Base-by-base conservation (phyloP, 30 jellyfish, hydroid and myxozoan species). In the Aurelia aurita complex sp. Pacific region DNA sequence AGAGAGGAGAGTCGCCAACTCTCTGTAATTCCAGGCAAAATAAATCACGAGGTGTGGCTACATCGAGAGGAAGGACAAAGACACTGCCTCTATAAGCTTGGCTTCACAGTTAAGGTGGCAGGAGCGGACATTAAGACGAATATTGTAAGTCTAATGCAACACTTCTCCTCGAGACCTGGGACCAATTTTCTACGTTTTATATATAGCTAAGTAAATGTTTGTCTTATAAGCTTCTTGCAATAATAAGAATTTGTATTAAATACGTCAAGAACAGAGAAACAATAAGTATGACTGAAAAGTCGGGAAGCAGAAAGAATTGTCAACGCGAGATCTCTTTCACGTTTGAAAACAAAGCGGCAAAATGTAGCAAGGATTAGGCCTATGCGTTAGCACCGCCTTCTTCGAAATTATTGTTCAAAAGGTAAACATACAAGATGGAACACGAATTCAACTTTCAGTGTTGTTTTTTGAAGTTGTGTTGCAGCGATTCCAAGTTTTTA, bases 231-330 rank as follows among this genome's bases (percentile, higher is more conserved):
- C 13, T 60, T 67, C n/a, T 42, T 65, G 88, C 70, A 63, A 68
- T 42, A 33, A 60, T 78, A 60, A 9, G 69, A 60, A 61, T 23
- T 15, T 57, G 88, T 35, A 80, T 32, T 67, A 80, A 40, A 80
- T 80, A 67, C 89, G 89, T 80, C 89, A 80, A 42, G 36, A 80
- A 43, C 53, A 13, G 55, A 46, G 43, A 53, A 73, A 32, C 72
- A 80, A 80, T 52, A 80, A 36, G 35, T 9, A 15, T 10, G 23
- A 50, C 57, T 33, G 50, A 62, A 67, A 7, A 80, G 67, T 35
- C 89, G 89, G 89, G 53, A 51, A 46, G 78, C 23, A 68, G 78
- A 68, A 68, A 68, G 78, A 15, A 68, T 19, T 16, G 57, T 34
- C 46, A 34, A 33, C 19, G 61, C 53, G 13, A n/a, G 23, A 5